Percentiles rank a stretch among this genome's conserved stretches.
These are phyloP conservation scores for Pachydiplax longipennis DNA, from an alignment of 2,888 invertebrate species.

Conservation along the genomic window DNA sequence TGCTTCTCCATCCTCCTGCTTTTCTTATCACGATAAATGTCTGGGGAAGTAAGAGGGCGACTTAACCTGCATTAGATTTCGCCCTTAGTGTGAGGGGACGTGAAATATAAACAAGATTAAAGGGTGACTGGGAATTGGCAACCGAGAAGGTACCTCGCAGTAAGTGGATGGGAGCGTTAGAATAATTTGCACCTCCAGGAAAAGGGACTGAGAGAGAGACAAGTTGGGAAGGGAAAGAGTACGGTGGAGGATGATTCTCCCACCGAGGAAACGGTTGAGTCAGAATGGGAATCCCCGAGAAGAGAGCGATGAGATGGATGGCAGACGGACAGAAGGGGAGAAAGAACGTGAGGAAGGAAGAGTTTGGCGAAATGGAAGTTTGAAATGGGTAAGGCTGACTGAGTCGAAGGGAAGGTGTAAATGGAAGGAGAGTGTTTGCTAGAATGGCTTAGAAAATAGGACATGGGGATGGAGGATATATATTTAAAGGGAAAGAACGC, in stretches of 20 bases:
- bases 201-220: background rate
- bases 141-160: no score
- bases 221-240: background rate
- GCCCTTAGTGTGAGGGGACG: no score
- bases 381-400: background rate
- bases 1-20: no score
- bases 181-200: background rate
- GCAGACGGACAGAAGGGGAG: background rate
- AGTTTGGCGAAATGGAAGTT: background rate
- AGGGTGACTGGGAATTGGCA: no score
- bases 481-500: no score
- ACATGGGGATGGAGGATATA: background rate
- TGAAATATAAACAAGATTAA: no score
- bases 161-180: background rate
- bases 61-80: no score
- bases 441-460: background rate
- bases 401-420: background rate
- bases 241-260: background rate
- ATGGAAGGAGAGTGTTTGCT: background rate
- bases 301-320: background rate
- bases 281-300: background rate
- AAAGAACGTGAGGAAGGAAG: background rate
- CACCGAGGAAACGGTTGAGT: background rate
- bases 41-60: no score
- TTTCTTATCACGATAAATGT: no score